A percentile compares a stretch with the other conserved stretches of the same genome.
These are phyloP conservation scores for Drosophila pectinifera DNA, from an alignment of 1,140 invertebrate genomes.

Conservation along the genomic window DNA sequence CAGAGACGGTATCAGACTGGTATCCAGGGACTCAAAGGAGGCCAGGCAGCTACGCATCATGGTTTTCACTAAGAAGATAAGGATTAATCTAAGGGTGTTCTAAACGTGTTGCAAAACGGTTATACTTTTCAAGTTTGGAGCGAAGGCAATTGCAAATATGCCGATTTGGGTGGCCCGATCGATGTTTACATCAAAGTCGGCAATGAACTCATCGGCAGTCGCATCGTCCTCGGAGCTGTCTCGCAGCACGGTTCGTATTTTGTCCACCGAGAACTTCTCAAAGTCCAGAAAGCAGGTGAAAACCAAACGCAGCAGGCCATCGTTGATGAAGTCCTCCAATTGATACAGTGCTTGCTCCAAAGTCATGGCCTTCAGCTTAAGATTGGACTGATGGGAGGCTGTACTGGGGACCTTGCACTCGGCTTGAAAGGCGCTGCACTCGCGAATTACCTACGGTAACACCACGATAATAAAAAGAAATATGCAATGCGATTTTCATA, in stretches of 20 bases:
- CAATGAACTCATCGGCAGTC: conserved; percentile 72
- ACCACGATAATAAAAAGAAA: background rate
- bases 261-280: conserved; percentile 74
- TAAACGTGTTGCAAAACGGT: too few species aligned
- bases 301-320: conserved; percentile 70
- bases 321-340: conserved; percentile 77
- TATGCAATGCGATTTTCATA: background rate
- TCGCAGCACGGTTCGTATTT: conserved; percentile 60
- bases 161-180: conserved; percentile 80
- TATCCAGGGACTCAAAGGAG: conserved; percentile 80
- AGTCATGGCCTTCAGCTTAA: conserved; percentile 64
- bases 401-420: conserved; percentile 47
- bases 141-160: conserved; percentile 75
- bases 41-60: conserved; percentile 76
- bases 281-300: conserved; percentile 78
- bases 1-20: conserved; percentile 74
- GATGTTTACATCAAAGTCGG: conserved; percentile 82
- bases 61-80: conserved; percentile 64
- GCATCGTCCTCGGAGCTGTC: conserved; percentile 39
- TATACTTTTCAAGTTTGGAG: conserved; percentile 68
- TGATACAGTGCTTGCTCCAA: conserved; percentile 70
- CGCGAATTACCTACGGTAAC: conserved; percentile 59
- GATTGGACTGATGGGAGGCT: conserved; percentile 35
- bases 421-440: conserved; percentile 66
- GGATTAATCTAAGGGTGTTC: background rate